Conservation (phyloP, 2,797 vertebrate species). For the Anabacerthia variegaticeps region DNA sequence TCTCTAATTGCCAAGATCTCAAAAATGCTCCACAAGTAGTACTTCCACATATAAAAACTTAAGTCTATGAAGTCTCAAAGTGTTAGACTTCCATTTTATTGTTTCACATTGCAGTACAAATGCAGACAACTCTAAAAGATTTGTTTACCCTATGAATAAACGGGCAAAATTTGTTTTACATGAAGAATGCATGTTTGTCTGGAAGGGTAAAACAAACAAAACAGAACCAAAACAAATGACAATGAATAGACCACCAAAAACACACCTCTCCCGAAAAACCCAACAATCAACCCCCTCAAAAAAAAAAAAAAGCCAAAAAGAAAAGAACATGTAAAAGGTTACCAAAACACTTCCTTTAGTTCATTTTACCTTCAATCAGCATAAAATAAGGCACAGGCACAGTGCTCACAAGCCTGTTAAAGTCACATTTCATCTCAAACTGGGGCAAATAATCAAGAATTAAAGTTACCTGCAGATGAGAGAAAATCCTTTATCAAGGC, state of each 20-base stretch:
- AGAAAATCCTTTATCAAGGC: neutral
- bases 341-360: neutral
- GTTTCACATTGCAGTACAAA: neutral
- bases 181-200: neutral
- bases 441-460: neutral
- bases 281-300: too few species aligned
- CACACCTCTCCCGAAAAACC: too few species aligned
- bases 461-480: neutral
- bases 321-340: neutral
- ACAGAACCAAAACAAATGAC: too few species aligned
- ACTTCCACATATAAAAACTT: neutral
- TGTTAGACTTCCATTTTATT: neutral
- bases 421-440: neutral
- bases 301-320: neutral
- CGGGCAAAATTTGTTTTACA: neutral
- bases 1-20: neutral
- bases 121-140: neutral
- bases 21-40: neutral
- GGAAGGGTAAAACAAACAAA: neutral
- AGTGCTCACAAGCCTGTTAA: neutral
- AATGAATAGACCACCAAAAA: fast-evolving
- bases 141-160: neutral
- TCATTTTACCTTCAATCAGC: neutral
- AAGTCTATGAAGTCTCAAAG: neutral
- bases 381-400: neutral